Base-by-base conservation (phyloP, 2,888 invertebrate genomes). In the Agonopterix arenella region DNA sequence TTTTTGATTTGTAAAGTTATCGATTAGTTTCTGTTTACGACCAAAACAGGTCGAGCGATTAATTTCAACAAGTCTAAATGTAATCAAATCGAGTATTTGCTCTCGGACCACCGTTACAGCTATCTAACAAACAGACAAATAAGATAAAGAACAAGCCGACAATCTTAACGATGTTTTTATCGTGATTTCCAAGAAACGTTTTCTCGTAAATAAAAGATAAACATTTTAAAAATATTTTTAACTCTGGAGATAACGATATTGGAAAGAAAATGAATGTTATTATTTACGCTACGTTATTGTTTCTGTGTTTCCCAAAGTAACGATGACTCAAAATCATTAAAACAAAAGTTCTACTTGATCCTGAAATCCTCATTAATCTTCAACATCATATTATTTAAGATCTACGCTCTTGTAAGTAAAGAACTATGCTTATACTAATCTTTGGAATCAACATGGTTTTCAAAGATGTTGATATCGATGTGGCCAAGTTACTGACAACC, bases 101-200 rank as follows among this genome's bases (percentile, higher is more conserved):
- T 73, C 70, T 73, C 64, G 66, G 69, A 72, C 64, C 68, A 57
- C 62, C 28, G 28, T 28, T 28, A 28, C 28, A 66, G 70, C 73
- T 79, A 82, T 82, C 81, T 70, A 66, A 66, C 67, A 65, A 55
- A 70, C 28, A 28, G 28, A 7, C 28, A 75, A 75, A 73, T 66
- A 70, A 81, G 77, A 84, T 82, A 82, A 80, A 82, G 75, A 70
- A 64, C 28, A 28, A 28, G 28, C 62, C 56, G 68, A 72, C 71
- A 77, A 81, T 79, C 80, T 77, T 84, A 83, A 85, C 78, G 78
- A 78, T 63, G 47, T 64, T 68, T 71, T 83, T 84, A 84, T 83
- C 82, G 70, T 66, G 61, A 76, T 73, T 79, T 69, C 70, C 60
- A 66, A 64, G 69, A 68, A 73, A 69, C 70, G 62, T 62, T 63